Evolutionary conservation across 2,113 vertebrate species (phyloP).

Genomic region (Phasianus colchicus): DNA sequence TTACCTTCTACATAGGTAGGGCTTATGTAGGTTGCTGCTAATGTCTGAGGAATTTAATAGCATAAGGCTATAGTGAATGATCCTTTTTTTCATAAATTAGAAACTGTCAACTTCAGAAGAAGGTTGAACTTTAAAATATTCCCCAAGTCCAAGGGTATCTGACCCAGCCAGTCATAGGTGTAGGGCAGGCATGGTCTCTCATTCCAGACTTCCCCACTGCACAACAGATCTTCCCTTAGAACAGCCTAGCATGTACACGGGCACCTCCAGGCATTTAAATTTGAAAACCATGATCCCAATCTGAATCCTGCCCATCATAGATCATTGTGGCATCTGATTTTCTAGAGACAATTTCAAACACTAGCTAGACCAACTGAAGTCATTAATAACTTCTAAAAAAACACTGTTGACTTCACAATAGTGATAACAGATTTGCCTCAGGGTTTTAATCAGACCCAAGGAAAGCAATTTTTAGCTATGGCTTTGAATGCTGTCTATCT

Average conservation of each 20-base stretch:
- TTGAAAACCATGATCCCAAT: background rate
- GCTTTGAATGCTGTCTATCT: slow-evolving; percentile 34
- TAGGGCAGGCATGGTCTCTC: background rate
- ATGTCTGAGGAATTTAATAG: background rate
- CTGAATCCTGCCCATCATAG: background rate
- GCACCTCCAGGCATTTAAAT: background rate
- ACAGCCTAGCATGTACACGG: background rate
- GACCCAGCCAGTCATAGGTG: background rate
- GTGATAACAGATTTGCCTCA: slow-evolving; percentile 25
- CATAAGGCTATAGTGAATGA: background rate
- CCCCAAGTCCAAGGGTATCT: background rate
- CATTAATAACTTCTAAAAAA: background rate
- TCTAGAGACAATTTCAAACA: background rate
- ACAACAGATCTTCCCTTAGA: background rate
- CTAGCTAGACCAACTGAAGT: background rate
- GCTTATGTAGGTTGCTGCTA: background rate
- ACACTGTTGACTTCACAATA: background rate
- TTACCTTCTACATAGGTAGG: background rate
- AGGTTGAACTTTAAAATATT: background rate
- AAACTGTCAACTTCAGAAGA: background rate
- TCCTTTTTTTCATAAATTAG: background rate
- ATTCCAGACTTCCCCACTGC: background rate
- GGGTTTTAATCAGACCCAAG: slow-evolving; percentile 62
- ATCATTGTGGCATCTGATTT: background rate
- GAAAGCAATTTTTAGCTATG: slow-evolving; percentile 66